Evolutionary conservation across 2,797 vertebrate genomes (phyloP).

Genomic region (Sphenopsis melanotis): DNA sequence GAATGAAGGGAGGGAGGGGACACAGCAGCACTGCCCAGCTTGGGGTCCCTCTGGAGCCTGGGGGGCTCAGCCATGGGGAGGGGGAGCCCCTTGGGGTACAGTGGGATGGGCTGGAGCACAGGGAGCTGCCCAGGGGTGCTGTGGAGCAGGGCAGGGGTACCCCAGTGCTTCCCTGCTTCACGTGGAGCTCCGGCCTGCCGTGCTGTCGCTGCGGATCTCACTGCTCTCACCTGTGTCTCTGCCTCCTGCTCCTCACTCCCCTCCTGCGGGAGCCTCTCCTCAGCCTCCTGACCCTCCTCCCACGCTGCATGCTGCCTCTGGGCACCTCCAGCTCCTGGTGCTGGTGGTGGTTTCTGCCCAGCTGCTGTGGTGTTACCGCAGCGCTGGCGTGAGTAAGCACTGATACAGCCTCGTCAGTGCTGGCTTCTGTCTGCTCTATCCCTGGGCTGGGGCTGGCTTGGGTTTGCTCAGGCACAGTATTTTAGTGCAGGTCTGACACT

Average conservation of each 20-base stretch:
- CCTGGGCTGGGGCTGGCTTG: constrained; percentile 31
- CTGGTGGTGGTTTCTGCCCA: constrained; percentile 71
- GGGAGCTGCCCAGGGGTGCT: background rate
- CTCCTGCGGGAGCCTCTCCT: background rate
- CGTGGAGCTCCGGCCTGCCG: background rate
- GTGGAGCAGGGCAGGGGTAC: background rate
- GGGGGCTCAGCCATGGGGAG: fast-evolving
- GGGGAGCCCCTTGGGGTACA: background rate
- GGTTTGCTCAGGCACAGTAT: background rate
- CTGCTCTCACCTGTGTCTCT: background rate
- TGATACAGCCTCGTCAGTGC: constrained; percentile 89
- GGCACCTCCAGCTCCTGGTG: constrained; percentile 62
- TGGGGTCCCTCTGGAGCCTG: background rate
- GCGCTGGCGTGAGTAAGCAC: constrained; percentile 78
- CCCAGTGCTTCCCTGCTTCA: background rate
- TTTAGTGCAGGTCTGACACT: background rate
- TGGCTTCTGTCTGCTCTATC: constrained; percentile 84
- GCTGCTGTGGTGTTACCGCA: constrained; percentile 67
- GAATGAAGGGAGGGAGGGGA: fast-evolving
- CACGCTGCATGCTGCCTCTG: constrained; percentile 69
- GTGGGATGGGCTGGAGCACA: background rate
- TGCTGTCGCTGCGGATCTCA: background rate
- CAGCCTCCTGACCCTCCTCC: background rate
- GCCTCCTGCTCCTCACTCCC: background rate
- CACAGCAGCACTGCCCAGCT: background rate